Base-by-base conservation (phyloP, 1,140 invertebrate species). In the Drosophila sturtevanti region DNA sequence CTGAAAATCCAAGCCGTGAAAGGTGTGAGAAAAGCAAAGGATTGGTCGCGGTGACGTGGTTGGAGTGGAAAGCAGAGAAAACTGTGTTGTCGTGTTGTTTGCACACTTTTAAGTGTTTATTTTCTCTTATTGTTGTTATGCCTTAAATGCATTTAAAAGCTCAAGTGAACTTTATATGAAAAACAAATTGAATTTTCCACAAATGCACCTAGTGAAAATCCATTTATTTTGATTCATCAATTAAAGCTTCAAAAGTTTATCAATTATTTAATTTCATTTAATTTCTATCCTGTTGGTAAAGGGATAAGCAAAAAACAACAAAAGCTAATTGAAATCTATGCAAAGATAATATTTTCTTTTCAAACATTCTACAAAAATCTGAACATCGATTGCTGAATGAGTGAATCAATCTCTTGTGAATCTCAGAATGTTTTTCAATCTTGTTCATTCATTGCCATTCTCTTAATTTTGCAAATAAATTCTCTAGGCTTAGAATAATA, bases 141-240 rank as follows among this genome's bases (percentile, higher is more conserved):
- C 44, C 51, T 78, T 73, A 78, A 77, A 77, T 65, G 65, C 73
- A 69, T 59, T 76, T 76, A 63, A 76, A 68, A 41, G 72, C 65
- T 41, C 37, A 48, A 41, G 31, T 44, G 38, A 35, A 76, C 41
- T 41, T 22, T 38, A 72, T 73, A 58, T 48, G 11, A 27, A 18
- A 55, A 27, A 61, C 22, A 72, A 72, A 64, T 71, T 59, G 58
- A 56, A 18, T 21, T 66, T 14, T 48, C 9, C 21, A 16, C 34
- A 27, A 24, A 37, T 72, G 58, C 22, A 51, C 18, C 31, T 21
- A 60, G 21, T 48, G 5, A 31, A 31, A 62, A 54, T 48, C 22
- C 18, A 11, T 61, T 35, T 31, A 31, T 48, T 48, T 48, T 48
- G 16, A 21, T 21, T 21, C 16, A 18, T 66, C 18, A 21, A 44